Conservation (phyloP, 2,888 invertebrate genomes). For the Argyresthia albistria region DNA sequence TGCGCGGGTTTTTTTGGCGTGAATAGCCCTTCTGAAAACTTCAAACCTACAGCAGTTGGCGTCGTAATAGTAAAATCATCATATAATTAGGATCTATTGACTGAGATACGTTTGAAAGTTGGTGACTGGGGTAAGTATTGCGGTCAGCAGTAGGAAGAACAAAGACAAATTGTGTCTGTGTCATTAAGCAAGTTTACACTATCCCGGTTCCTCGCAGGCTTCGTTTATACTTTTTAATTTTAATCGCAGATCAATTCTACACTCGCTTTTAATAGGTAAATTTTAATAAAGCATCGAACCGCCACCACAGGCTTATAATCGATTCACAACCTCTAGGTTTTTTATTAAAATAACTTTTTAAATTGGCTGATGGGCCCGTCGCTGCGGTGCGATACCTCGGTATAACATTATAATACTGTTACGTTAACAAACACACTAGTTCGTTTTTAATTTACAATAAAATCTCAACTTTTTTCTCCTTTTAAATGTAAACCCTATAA, state of each 20-base stretch:
- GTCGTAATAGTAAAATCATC: no score
- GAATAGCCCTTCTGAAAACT: no score
- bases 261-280: constrained; percentile 37
- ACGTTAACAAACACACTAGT: constrained; percentile 62
- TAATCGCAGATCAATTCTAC: constrained; percentile 45
- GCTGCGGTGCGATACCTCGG: constrained; percentile 32
- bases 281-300: constrained; percentile 44
- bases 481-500: constrained; percentile 40
- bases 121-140: no score
- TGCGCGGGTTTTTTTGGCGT: no score
- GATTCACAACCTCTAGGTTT: constrained; percentile 64
- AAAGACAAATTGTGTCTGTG: no score
- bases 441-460: constrained; percentile 65
- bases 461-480: constrained; percentile 44
- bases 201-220: constrained; percentile 59
- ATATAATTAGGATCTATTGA: no score
- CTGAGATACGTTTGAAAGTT: no score
- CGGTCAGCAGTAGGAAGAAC: no score
- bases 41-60: no score
- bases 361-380: constrained; percentile 56
- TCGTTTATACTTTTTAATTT: constrained; percentile 35
- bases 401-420: constrained; percentile 43
- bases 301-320: constrained; percentile 41
- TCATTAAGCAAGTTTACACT: constrained; percentile 4
- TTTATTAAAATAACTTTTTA: constrained; percentile 53